Conservation (phyloP, 2,113 vertebrate species). For the Podarcis muralis region DNA sequence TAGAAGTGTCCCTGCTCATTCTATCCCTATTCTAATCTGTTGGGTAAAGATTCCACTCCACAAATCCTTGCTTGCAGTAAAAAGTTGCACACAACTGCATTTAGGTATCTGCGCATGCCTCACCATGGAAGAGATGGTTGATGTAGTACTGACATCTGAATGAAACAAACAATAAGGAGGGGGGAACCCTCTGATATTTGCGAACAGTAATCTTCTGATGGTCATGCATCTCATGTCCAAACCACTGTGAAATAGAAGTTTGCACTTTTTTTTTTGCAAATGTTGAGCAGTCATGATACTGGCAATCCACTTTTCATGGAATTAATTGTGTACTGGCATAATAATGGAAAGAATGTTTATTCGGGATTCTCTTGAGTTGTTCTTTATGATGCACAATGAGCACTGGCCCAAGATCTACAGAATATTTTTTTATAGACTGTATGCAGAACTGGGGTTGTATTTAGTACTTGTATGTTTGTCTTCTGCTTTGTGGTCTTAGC, state of each 20-base stretch:
- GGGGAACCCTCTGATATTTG: not conserved
- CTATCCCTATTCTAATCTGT: too few relatives aligned
- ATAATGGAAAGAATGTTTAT: not conserved
- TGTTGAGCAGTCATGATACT: not conserved
- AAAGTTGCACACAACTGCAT: not conserved
- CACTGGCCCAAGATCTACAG: not conserved
- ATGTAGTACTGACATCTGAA: not conserved
- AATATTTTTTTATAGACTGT: not conserved
- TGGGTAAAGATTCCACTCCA: not conserved
- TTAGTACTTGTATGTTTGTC: not conserved
- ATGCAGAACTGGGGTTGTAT: not conserved
- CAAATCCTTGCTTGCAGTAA: too few relatives aligned
- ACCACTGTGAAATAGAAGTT: not conserved
- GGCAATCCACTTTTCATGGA: not conserved
- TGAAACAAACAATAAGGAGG: not conserved
- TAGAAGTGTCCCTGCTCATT: too few relatives aligned
- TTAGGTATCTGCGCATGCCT: not conserved
- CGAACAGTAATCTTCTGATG: too few relatives aligned
- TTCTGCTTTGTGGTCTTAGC: not conserved
- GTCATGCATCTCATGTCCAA: not conserved
- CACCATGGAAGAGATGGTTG: not conserved
- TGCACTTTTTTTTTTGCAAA: not conserved
- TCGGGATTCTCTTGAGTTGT: not conserved
- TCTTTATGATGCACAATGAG: not conserved
- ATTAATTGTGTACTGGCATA: not conserved